Evolutionary conservation across 2,888 invertebrate species (phyloP), one percentile per base, ranked within the genome.

Genomic region (Ormyrus labotus): DNA sequence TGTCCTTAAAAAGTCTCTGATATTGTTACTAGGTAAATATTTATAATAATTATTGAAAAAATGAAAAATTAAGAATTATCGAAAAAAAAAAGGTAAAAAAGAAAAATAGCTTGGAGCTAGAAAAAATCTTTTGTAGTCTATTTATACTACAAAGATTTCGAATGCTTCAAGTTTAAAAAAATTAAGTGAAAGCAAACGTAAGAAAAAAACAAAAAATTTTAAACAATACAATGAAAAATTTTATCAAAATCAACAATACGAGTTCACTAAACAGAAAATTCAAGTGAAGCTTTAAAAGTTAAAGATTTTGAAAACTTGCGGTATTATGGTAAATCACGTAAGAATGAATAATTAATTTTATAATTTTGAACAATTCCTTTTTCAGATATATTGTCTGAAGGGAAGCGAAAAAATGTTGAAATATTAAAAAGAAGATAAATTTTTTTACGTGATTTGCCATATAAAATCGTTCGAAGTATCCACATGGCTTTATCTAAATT

Each of bases 1-100:
- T 93, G 93, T 93, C 93, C 93, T 93, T 93, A 93, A 89, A 90
- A 88, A 90, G 93, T 93, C 92, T 93, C 92, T 93, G 90, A 90
- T 90, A 90, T 90, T 90, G 90, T 90, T 90, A 88, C 89, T 90
- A 90, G 90, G 88, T 90, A 90, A 89, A 90, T 90, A 90, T 89
- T 85, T 83, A 83, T 76, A 64, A 79, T 81, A 80, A 82, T 80
- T 82, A 76, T 78, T 78, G n/a, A 77, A 65, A 51, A 71, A 76
- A 57, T 48, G 45, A 67, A 70, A 71, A 75, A 55, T 51, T 80
- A 69, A 75, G 64, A 9, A 75, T 61, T 75, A 11, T 65, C 53
- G 19, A 57, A 63, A 73, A 53, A 50, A 50, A 69, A 58, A 69
- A 55, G 57, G 48, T 50, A 63, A 73, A 53, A 50, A 69, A 58